Percentiles rank a stretch among this genome's conserved stretches.
phyloP scores from a whole-genome alignment of 1,140 invertebrate genomes.

The Drosophila fuyamai region DNA sequence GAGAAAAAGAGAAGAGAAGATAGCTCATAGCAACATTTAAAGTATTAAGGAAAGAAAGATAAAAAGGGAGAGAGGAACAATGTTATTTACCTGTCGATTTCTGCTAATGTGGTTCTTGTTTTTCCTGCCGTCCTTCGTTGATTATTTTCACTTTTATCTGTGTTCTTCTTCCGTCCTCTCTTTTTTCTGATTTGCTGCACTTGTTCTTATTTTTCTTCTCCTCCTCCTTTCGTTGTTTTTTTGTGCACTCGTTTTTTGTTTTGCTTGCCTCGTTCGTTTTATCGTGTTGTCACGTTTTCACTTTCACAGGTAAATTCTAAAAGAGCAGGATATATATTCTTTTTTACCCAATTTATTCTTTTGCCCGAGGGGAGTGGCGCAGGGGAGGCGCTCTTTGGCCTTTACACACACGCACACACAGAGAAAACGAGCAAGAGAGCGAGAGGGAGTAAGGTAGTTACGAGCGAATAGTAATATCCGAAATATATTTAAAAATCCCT shows the following conservation, averaged over 20 bases:
- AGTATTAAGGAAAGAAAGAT: neutral
- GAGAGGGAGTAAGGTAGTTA: constrained; percentile 9
- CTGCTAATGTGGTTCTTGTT: constrained; percentile 34
- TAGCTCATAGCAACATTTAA: neutral
- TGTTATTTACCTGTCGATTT: constrained; percentile 28
- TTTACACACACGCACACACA: constrained; percentile 33
- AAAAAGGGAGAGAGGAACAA: neutral
- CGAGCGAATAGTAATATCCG: constrained; percentile 38
- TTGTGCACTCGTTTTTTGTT: constrained; percentile 70
- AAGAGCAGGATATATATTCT: constrained; percentile 33
- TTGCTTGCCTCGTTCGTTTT: constrained; percentile 76
- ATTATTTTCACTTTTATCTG: constrained; percentile 45
- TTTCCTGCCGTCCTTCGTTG: constrained; percentile 34
- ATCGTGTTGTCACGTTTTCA: constrained; percentile 66
- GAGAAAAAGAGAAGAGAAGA: neutral
- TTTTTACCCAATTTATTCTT: constrained; percentile 48
- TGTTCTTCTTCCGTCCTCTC: constrained; percentile 31
- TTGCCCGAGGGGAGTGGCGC: constrained; percentile 12
- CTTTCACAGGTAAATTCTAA: constrained; percentile 77
- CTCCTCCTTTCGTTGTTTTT: constrained; percentile 30
- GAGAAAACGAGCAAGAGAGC: neutral
- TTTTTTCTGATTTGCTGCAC: constrained; percentile 32
- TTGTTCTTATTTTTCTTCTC: constrained; percentile 38
- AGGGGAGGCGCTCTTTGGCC: constrained; percentile 28
- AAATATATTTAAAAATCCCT: constrained; percentile 1